Evolutionary conservation across 2,888 invertebrate genomes (phyloP).

Genomic region (Crossocerus cetratus): DNA sequence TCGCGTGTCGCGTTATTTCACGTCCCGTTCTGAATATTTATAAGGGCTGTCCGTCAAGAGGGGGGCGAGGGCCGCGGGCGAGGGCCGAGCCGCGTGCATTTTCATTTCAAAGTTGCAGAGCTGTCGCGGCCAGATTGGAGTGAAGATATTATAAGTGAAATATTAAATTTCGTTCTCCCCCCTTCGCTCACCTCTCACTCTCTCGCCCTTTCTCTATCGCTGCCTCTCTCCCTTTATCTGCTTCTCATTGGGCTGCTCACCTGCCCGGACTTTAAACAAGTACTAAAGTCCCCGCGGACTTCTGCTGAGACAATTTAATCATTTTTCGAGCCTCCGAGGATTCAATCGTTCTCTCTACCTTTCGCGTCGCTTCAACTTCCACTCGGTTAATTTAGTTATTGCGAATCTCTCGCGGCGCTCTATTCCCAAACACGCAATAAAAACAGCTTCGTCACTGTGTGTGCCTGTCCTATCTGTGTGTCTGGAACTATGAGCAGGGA

Average conservation of each 20-base stretch:
- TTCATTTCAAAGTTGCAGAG: constrained; percentile 71
- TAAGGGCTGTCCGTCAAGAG: constrained; percentile 71
- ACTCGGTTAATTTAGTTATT: neutral
- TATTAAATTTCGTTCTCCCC: constrained; percentile 65
- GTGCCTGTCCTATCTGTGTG: no score
- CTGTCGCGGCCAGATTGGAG: constrained; percentile 70
- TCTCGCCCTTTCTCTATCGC: constrained; percentile 4
- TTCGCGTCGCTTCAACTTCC: neutral
- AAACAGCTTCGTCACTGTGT: neutral
- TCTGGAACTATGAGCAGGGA: neutral
- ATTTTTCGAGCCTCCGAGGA: constrained; percentile 10
- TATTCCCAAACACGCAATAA: neutral
- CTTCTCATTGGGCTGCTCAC: constrained; percentile 37
- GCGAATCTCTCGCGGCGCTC: neutral
- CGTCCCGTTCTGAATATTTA: constrained; percentile 73
- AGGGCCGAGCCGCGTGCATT: constrained; percentile 62
- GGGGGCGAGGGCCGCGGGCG: constrained; percentile 22
- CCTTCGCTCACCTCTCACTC: constrained; percentile 19
- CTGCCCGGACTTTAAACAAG: constrained; percentile 42
- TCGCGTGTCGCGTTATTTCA: constrained; percentile 73
- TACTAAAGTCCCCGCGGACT: constrained; percentile 17
- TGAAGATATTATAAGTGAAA: constrained; percentile 73
- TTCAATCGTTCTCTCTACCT: no score
- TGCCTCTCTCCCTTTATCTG: no score
- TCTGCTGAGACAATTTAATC: constrained; percentile 37